Evolutionary conservation across 2,113 vertebrate species (phyloP).

Genomic region (Nesoenas mayeri): DNA sequence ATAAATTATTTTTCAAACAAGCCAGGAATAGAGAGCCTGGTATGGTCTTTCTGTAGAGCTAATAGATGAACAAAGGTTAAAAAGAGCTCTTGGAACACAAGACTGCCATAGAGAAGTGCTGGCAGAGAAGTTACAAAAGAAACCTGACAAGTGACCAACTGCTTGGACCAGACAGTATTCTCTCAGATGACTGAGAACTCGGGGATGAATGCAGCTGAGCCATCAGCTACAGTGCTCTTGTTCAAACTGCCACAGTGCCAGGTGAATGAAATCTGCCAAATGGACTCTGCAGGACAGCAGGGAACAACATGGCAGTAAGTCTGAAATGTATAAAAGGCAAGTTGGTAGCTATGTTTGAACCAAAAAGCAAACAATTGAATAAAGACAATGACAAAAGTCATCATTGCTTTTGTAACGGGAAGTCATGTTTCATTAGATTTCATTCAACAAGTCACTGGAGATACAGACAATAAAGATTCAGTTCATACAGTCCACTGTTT

Average conservation of each 20-base stretch:
- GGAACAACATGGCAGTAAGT: fast-evolving
- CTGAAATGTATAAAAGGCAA: not conserved
- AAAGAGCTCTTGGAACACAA: not conserved
- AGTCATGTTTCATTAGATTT: not conserved
- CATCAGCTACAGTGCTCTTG: not conserved
- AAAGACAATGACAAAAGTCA: not conserved
- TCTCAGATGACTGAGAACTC: not conserved
- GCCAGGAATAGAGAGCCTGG: not conserved
- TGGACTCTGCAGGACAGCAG: not conserved
- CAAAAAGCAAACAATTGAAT: not conserved
- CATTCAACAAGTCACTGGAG: not conserved
- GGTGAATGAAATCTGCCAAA: not conserved
- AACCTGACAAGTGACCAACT: not conserved
- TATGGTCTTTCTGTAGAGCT: not conserved
- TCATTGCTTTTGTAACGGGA: not conserved
- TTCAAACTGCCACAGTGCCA: not conserved
- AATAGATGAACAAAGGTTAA: not conserved
- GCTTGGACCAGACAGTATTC: not conserved
- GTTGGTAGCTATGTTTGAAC: not conserved
- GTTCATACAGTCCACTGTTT: not conserved
- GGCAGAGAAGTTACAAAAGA: not conserved
- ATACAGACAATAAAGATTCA: not conserved
- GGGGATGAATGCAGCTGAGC: not conserved
- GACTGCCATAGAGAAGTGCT: not conserved
- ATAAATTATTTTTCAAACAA: constrained; percentile 12